phyloP scores from a whole-genome alignment of 92 coral and sea anemone genomes.

The Meandrina meandrites region DNA sequence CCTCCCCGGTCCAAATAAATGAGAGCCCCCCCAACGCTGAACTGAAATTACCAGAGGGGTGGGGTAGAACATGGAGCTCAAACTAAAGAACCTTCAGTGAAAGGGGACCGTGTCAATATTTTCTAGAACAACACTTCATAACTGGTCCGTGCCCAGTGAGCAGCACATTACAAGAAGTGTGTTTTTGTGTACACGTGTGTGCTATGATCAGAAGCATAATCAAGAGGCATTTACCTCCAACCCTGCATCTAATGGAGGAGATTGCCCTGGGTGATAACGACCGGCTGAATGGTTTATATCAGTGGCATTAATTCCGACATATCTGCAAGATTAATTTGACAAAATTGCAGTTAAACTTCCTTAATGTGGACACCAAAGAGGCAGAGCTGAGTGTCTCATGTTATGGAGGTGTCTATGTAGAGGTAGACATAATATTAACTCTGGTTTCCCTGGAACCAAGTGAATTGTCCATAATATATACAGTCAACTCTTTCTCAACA shows the following conservation, averaged over 20 bases:
- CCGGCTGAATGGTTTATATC: conserved; percentile 90
- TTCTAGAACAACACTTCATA: too few relatives aligned
- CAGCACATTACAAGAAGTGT: background rate
- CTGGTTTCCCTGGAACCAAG: too few relatives aligned
- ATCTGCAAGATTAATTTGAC: conserved; percentile 37
- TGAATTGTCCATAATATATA: too few relatives aligned
- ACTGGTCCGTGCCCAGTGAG: background rate
- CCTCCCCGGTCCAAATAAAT: too few relatives aligned
- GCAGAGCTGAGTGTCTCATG: background rate
- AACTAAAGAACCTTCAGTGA: too few relatives aligned
- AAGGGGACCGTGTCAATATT: too few relatives aligned
- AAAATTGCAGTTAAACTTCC: background rate
- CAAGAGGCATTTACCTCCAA: conserved; percentile 60
- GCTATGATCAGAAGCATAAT: background rate
- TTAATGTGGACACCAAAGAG: background rate
- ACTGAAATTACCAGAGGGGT: too few relatives aligned
- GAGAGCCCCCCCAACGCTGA: too few relatives aligned
- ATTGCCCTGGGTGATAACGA: conserved; percentile 65
- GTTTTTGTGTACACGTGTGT: background rate
- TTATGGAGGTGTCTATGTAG: background rate
- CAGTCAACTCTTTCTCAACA: too few relatives aligned
- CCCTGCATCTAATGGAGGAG: conserved; percentile 87
- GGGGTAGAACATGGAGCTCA: too few relatives aligned
- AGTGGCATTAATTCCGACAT: conserved; percentile 84
- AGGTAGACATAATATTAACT: too few relatives aligned